A percentile compares a stretch with the other conserved stretches of the same genome.
Evolutionary conservation across 2,113 vertebrate genomes (phyloP).

Genomic region (Anoura caudifer): DNA sequence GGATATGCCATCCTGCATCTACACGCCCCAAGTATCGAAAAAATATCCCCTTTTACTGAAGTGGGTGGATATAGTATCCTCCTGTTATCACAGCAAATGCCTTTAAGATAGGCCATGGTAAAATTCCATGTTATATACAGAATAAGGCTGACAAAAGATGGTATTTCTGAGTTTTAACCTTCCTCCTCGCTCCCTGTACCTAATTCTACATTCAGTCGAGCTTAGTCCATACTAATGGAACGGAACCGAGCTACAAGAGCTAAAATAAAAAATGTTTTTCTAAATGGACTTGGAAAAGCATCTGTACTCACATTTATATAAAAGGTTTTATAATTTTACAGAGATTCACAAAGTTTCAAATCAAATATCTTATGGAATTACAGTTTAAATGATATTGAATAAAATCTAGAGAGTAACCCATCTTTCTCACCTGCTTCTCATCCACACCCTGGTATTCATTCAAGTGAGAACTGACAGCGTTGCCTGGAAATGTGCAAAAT

Average conservation of each 20-base stretch:
- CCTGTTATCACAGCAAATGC: neutral
- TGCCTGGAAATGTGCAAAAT: neutral
- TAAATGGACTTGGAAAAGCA: neutral
- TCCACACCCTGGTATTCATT: neutral
- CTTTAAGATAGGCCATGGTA: neutral
- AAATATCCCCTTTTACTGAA: neutral
- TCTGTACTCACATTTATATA: neutral
- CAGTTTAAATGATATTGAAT: neutral
- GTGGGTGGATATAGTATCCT: accelerated
- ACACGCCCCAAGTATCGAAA: neutral
- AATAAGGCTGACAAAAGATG: neutral
- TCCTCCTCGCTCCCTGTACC: neutral
- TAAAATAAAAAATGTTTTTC: neutral
- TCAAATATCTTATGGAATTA: neutral
- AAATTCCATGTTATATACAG: neutral
- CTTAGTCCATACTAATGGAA: neutral
- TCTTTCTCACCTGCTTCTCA: neutral
- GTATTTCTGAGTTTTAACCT: neutral
- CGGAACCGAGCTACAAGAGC: neutral
- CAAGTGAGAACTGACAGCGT: neutral
- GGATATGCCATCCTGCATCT: neutral
- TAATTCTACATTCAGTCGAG: neutral
- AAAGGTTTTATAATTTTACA: neutral
- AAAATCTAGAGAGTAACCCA: neutral
- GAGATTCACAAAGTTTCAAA: neutral